A percentile compares a stretch with the other conserved stretches of the same genome.
These are phyloP conservation scores for Styela plicata DNA, from an alignment of 23 tunicate genomes.

Conservation along the genomic window DNA sequence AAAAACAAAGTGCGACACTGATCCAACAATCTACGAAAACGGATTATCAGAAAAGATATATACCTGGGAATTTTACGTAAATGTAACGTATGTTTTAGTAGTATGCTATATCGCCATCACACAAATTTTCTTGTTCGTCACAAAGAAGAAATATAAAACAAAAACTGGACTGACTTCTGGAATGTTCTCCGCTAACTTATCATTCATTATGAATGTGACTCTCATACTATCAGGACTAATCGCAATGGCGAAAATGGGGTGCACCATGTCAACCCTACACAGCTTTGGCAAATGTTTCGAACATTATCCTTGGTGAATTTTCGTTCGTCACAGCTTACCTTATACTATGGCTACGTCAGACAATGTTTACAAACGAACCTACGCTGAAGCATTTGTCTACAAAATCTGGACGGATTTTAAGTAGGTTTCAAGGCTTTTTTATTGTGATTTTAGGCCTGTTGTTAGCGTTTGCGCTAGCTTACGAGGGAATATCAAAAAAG, in stretches of 20 bases:
- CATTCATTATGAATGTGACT: neutral
- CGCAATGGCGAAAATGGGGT: neutral
- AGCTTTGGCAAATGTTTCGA: neutral
- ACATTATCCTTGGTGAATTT: neutral
- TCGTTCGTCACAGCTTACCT: neutral
- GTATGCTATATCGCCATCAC: neutral
- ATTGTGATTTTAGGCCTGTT: neutral
- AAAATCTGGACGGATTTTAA: neutral
- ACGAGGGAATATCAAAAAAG: neutral
- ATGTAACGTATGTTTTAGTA: neutral
- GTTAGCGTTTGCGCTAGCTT: neutral
- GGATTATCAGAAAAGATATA: neutral
- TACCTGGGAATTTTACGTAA: neutral
- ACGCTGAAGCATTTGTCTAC: neutral
- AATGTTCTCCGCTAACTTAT: neutral
- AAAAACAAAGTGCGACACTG: neutral
- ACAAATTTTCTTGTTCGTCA: neutral
- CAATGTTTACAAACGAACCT: neutral
- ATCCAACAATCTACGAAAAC: neutral
- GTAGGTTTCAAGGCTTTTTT: neutral
- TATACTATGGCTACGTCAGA: neutral
- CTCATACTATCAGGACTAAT: neutral
- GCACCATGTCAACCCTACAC: neutral
- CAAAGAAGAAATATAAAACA: neutral
- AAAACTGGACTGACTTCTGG: neutral